Percentiles rank a stretch among this genome's conserved stretches.
phyloP scores from a whole-genome alignment of 2,113 vertebrate species.

The Archocentrus centrarchus region DNA sequence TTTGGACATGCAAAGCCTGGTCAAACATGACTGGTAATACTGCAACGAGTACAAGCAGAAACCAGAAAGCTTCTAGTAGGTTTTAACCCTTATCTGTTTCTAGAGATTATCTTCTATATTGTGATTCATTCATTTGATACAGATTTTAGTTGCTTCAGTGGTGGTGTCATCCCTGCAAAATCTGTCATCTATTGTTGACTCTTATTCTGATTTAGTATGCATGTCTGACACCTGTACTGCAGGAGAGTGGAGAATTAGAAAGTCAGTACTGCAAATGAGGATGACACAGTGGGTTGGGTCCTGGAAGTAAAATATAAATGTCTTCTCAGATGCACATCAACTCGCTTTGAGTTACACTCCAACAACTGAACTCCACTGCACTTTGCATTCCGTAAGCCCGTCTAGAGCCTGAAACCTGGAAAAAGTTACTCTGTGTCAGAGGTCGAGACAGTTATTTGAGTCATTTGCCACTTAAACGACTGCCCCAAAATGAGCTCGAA shows the following conservation, averaged over 20 bases:
- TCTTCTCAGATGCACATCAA: neutral
- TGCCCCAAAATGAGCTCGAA: conserved; percentile 5
- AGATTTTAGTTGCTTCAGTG: neutral
- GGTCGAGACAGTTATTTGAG: conserved; percentile 14
- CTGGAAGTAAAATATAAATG: neutral
- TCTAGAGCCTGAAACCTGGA: conserved; percentile 10
- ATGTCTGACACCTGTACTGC: neutral
- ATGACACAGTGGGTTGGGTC: neutral
- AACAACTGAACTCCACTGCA: neutral
- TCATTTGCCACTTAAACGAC: conserved; percentile 22
- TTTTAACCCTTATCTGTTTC: too few species aligned
- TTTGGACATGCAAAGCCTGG: neutral
- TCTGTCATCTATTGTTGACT: neutral
- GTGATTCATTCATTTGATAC: neutral
- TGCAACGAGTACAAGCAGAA: neutral
- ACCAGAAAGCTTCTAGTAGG: neutral
- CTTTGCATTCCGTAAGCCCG: neutral
- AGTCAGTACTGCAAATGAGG: neutral
- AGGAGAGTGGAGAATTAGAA: neutral
- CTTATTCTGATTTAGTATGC: neutral
- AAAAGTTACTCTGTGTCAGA: conserved; percentile 7
- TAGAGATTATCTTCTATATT: too few species aligned
- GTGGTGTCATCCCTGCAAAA: neutral
- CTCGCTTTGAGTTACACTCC: neutral
- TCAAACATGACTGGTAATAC: neutral